Base-by-base conservation (phyloP, 1,140 invertebrate genomes). In the Drosophila rhopaloa region DNA sequence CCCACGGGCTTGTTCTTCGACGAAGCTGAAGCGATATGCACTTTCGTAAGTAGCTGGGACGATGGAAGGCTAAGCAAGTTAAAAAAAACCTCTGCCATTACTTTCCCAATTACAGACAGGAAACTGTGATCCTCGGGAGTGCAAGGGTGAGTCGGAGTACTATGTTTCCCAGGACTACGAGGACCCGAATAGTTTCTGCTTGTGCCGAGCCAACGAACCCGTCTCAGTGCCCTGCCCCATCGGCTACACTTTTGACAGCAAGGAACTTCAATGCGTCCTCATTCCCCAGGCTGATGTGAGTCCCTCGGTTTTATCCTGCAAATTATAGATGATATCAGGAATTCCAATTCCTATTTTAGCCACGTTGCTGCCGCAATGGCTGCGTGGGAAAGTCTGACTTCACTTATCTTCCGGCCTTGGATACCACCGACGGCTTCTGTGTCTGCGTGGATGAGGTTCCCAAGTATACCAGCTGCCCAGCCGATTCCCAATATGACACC, bases 81-180 rank as follows among this genome's bases (percentile, higher is more conserved):
- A 6, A 6, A 32, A 32, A 32, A 8, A 32, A 32, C 7, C 7
- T 32, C 6, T 7, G 5, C 29, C n/a, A 0, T n/a, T 29, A 7
- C 1, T n/a, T 32, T 10, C 0, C 9, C 8, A 0, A 0, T 32
- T 43, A 13, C 32, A 86, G 82, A 71, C 76, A 0, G 76, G 79
- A 2, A 73, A 86, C 8, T 86, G 83, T n/a, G 79, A 86, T 67
- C 83, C 83, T 0, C 48, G 7, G 27, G 46, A 19, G 6, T 86
- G 83, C 16, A 32, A 10, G 1, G 27, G 27, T 7, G 0, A 51
- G 14, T 1, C 8, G 0, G 76, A 88, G 11, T 88, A 83, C 40
- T 38, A 29, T 0, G 37, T 72, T 2, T 66, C 56, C 0, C 35
- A 50, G 1, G 63, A 86, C 47, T 76, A 67, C n/a, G 60, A 57